Evolutionary conservation across 2,888 invertebrate genomes (phyloP).

Genomic region (Plagodis dolabraria): DNA sequence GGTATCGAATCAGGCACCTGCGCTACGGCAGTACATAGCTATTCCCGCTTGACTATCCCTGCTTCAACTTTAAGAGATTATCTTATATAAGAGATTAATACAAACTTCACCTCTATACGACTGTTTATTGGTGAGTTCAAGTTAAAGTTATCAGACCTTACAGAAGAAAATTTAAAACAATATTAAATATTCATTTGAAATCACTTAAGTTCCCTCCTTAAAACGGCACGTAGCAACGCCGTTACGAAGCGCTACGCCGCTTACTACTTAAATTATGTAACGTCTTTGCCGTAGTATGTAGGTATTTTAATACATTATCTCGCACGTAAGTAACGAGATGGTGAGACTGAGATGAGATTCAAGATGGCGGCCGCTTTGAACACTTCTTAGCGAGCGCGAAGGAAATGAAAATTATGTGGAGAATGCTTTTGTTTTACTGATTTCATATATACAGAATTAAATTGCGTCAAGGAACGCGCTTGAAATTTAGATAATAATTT

Average conservation of each 20-base stretch:
- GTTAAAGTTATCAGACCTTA: background rate
- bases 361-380: slow-evolving; percentile 75
- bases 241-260: slow-evolving; percentile 11
- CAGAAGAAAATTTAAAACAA: slow-evolving; percentile 9
- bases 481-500: too few species aligned
- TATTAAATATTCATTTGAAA: slow-evolving; percentile 29
- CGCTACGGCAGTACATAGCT: too few species aligned
- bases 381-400: slow-evolving; percentile 73
- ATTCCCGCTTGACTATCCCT: too few species aligned
- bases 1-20: too few species aligned
- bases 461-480: too few species aligned
- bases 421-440: slow-evolving; percentile 36
- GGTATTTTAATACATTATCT: slow-evolving; percentile 75
- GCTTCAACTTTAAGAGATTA: too few species aligned
- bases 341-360: slow-evolving; percentile 70
- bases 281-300: slow-evolving; percentile 32
- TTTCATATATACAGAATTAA: background rate
- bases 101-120: background rate
- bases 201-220: slow-evolving; percentile 19
- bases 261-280: slow-evolving; percentile 32
- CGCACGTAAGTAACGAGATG: slow-evolving; percentile 65
- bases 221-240: slow-evolving; percentile 15
- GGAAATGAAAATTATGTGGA: slow-evolving; percentile 47
- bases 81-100: too few species aligned
- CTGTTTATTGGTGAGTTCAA: background rate